A percentile compares a stretch with the other conserved stretches of the same genome.
Conservation (phyloP, 2,797 vertebrate genomes). For the Malacoctenus gilli region DNA sequence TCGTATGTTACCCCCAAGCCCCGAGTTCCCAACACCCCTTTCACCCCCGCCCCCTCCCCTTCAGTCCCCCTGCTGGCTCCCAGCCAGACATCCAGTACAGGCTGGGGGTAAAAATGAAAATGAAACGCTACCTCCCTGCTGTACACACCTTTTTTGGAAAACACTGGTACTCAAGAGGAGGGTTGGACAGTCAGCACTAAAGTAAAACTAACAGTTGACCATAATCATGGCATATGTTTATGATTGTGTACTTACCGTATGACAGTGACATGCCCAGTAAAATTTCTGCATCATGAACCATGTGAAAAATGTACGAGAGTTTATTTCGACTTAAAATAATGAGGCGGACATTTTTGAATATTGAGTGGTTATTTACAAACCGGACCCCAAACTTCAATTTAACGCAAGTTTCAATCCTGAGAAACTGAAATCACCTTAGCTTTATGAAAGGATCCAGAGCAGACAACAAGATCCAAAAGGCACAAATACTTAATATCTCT, state of each 20-base stretch:
- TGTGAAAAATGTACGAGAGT: background rate
- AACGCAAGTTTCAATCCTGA: too few relatives aligned
- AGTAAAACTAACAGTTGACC: constrained; percentile 43
- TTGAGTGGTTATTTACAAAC: too few relatives aligned
- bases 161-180: constrained; percentile 48
- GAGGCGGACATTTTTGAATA: background rate
- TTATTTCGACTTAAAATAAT: background rate
- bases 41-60: constrained; percentile 52
- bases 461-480: too few relatives aligned
- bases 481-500: too few relatives aligned
- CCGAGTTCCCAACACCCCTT: constrained; percentile 58
- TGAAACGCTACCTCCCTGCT: constrained; percentile 59
- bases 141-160: constrained; percentile 72
- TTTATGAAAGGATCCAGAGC: too few relatives aligned
- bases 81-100: constrained; percentile 43
- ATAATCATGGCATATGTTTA: constrained; percentile 33
- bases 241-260: constrained; percentile 1
- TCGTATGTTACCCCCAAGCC: constrained; percentile 71
- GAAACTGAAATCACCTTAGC: too few relatives aligned
- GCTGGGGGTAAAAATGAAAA: constrained; percentile 71
- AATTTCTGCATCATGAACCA: background rate
- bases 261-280: constrained; percentile 1
- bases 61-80: constrained; percentile 44
- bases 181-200: constrained; percentile 42
- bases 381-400: too few relatives aligned